Percentiles rank a stretch among this genome's conserved stretches.
Conservation (phyloP, 2,888 invertebrate genomes). For the Apomyelois bistriatella region DNA sequence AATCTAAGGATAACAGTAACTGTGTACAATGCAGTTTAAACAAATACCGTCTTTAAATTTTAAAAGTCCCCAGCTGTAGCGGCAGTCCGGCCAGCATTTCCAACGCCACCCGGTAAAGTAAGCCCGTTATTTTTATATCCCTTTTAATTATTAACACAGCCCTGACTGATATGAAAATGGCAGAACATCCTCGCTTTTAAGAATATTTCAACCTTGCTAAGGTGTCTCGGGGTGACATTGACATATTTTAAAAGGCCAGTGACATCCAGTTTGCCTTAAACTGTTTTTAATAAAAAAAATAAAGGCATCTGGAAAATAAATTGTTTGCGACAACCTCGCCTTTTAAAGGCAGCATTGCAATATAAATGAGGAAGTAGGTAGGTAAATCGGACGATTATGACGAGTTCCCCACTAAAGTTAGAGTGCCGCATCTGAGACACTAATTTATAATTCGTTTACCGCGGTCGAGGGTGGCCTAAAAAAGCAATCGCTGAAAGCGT, state of each 20-base stretch:
- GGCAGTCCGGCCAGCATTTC: neutral
- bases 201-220: conserved; percentile 7
- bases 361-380: conserved; percentile 14
- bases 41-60: conserved; percentile 11
- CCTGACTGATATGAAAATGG: conserved; percentile 12
- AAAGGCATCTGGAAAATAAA: neutral
- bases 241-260: neutral
- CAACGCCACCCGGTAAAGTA: neutral
- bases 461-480: conserved; percentile 12
- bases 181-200: neutral
- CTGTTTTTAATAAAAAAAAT: neutral
- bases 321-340: conserved; percentile 3
- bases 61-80: conserved; percentile 5
- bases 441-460: conserved; percentile 16
- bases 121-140: conserved; percentile 12
- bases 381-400: conserved; percentile 10
- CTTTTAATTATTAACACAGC: conserved; percentile 10
- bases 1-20: too few relatives aligned
- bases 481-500: conserved; percentile 17
- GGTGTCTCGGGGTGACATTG: conserved; percentile 3
- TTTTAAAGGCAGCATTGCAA: conserved; percentile 13
- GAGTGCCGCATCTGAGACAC: conserved; percentile 14
- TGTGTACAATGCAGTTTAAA: neutral
- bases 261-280: neutral
- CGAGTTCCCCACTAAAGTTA: conserved; percentile 10